phyloP scores from a whole-genome alignment of 2,888 invertebrate species.

The Watsonalla binaria region DNA sequence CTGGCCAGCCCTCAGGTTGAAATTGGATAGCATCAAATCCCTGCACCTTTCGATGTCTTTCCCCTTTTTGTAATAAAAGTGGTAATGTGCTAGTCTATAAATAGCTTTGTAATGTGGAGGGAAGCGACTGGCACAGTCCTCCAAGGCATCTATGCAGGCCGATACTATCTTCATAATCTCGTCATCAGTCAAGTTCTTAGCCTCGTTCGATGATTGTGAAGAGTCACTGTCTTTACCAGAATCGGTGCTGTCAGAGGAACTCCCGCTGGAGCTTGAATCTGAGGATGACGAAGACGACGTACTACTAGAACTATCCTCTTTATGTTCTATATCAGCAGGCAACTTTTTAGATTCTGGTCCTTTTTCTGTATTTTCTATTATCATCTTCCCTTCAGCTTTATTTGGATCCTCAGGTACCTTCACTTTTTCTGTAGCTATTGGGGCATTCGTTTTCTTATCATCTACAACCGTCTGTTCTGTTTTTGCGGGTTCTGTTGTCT shows the following conservation, averaged over 20 bases:
- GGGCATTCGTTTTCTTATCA: constrained; percentile 15
- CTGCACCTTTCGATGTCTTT: constrained; percentile 84
- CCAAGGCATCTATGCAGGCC: constrained; percentile 86
- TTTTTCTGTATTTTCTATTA: constrained; percentile 19
- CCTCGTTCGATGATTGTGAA: constrained; percentile 55
- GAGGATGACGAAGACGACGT: constrained; percentile 65
- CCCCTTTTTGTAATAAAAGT: constrained; percentile 84
- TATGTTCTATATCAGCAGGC: constrained; percentile 41
- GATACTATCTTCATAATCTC: constrained; percentile 81
- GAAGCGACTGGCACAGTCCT: constrained; percentile 90
- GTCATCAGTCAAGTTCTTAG: constrained; percentile 64
- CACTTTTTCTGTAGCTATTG: constrained; percentile 14
- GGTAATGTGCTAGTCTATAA: constrained; percentile 91
- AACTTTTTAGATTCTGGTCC: constrained; percentile 23
- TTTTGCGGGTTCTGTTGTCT: constrained; percentile 6
- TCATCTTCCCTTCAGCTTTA: constrained; percentile 13
- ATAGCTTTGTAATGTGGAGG: constrained; percentile 96
- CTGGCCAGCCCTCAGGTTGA: constrained; percentile 81
- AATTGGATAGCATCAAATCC: constrained; percentile 84
- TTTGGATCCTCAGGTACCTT: constrained; percentile 9
- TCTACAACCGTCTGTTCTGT: constrained; percentile 20
- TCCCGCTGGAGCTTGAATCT: constrained; percentile 78
- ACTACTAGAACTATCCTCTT: constrained; percentile 58
- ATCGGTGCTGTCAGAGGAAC: constrained; percentile 72
- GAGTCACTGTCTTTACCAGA: constrained; percentile 76